Conservation (phyloP, 2,888 invertebrate species). For the Acanthosepion esculentum region DNA sequence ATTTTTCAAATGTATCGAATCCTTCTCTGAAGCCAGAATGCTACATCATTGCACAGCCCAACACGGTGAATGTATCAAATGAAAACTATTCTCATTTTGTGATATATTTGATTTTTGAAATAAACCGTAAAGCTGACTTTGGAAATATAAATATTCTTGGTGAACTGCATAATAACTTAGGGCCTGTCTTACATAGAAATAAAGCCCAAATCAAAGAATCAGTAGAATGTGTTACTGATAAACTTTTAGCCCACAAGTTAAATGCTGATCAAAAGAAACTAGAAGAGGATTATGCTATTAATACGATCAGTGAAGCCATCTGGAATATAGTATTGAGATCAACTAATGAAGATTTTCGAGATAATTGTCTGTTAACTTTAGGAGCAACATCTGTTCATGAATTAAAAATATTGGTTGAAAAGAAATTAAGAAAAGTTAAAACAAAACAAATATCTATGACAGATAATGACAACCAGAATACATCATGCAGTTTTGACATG, state of each 20-base stretch:
- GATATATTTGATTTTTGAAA: neutral
- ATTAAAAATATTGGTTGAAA: neutral
- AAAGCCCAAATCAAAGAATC: neutral
- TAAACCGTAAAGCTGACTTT: neutral
- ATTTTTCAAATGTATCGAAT: neutral
- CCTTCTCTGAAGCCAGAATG: neutral
- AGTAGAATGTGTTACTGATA: neutral
- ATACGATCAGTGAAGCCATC: neutral
- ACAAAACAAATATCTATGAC: neutral
- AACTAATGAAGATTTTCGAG: constrained; percentile 14
- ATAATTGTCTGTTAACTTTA: neutral
- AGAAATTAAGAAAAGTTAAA: neutral
- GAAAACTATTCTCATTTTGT: neutral
- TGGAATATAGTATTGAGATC: neutral
- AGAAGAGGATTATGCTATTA: neutral
- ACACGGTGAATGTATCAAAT: neutral
- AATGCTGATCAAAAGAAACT: neutral
- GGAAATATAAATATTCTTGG: neutral
- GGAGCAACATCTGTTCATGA: neutral
- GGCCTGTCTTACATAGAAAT: neutral
- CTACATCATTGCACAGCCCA: neutral
- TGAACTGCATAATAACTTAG: neutral
- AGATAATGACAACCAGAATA: neutral
- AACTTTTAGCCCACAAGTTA: neutral
- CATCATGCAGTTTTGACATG: neutral